These are phyloP conservation scores for Antrozous pallidus DNA, from an alignment of 2,797 vertebrate genomes.

Conservation along the genomic window DNA sequence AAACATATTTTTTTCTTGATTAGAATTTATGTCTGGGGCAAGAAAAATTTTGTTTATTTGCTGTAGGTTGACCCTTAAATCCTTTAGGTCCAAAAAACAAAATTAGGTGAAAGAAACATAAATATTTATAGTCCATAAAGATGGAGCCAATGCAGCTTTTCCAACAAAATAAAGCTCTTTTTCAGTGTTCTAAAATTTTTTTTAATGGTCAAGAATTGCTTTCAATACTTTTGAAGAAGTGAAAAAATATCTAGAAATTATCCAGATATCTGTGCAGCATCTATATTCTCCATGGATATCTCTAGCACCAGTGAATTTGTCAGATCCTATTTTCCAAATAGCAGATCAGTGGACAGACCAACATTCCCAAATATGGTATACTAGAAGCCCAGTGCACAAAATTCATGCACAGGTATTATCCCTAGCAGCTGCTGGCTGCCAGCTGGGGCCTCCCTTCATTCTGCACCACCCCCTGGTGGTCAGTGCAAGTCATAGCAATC, in stretches of 20 bases:
- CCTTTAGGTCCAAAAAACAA: neutral
- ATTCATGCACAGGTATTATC: too few relatives aligned
- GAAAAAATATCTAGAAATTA: too few relatives aligned
- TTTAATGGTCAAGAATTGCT: neutral
- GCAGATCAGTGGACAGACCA: neutral
- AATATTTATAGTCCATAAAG: neutral
- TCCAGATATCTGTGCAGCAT: neutral
- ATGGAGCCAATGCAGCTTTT: neutral
- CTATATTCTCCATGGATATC: neutral
- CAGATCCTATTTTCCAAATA: neutral
- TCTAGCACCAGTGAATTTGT: neutral
- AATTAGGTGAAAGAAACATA: neutral
- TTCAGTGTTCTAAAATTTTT: neutral
- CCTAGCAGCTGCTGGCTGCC: too few relatives aligned
- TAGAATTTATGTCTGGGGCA: neutral
- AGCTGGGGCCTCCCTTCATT: too few relatives aligned
- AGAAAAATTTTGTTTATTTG: neutral
- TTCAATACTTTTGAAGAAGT: neutral
- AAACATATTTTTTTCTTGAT: neutral
- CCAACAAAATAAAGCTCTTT: neutral
- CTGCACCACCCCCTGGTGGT: too few relatives aligned
- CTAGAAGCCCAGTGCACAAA: too few relatives aligned
- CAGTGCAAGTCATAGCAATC: too few relatives aligned
- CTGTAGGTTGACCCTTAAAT: neutral
- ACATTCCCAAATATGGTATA: neutral